Base-by-base conservation (phyloP, 2,113 vertebrate genomes). In the Bufo gargarizans region DNA sequence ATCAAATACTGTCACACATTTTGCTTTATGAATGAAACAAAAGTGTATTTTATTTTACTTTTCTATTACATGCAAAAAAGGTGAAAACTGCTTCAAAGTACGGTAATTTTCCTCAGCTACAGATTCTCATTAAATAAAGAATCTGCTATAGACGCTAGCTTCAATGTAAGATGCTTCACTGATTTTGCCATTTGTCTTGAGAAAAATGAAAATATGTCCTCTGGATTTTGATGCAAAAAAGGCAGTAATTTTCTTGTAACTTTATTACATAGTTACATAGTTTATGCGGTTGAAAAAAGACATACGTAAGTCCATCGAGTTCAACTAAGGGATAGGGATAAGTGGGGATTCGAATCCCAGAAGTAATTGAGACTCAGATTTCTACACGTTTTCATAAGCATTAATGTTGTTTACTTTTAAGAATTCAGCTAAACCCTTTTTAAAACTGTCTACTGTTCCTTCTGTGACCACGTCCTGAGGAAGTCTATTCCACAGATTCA, bases 221-320 rank as follows among this genome's bases (percentile, higher is more conserved):
- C 19, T 78, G 50, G 19, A 78, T 78, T 78, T 78, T 78, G n/a
- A 78, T 55, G 49, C 13, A n/a, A 78, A 76, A 53, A 78, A n/a
- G 11, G 50, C 20, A 78, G 22, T n/a, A 5, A n/a, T 78, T 55
- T 55, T 56, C 50, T 78, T 78, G 10, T 20, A n/a, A 55, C 55
- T 33, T 56, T 13, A 58, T 56, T 56, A 33, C 33, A 33, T 33
- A 33, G 33, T 33, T 33, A 33, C 33, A 33, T 33, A 33, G 33
- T 33, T 33, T 1, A 33, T 33, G 1, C 33, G 33, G 33, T 33
- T 33, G 33, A 33, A 33, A 33, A 33, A 33, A 33, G 33, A 33
- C 33, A 33, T 33, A 1, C 33, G 33, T 33, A 33, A 33, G 33
- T 33, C 33, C 33, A 33, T 33, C 33, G 33, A 33, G 33, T 33